Percentiles rank a stretch among this genome's conserved stretches.
phyloP scores from a whole-genome alignment of 2,888 invertebrate genomes.

The Mesopsocus fuscifrons region DNA sequence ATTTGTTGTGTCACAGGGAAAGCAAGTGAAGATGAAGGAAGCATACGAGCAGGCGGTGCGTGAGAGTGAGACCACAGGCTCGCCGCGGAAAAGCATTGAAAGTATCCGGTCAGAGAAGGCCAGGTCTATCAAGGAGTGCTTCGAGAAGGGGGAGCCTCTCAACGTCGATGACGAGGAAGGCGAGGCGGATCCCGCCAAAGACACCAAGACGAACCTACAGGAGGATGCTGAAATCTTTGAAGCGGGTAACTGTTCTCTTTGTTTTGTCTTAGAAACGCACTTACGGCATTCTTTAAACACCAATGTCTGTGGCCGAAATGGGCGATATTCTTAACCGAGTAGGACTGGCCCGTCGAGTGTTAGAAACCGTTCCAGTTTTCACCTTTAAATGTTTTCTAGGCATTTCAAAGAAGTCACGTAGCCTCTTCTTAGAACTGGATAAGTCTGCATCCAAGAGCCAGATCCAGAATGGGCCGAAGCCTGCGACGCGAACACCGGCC shows the following conservation, averaged over 20 bases:
- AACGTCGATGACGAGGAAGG: conserved; percentile 41
- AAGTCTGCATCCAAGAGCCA: conserved; percentile 40
- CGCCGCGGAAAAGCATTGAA: conserved; percentile 28
- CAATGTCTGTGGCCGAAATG: too few species aligned
- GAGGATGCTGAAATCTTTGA: conserved; percentile 60
- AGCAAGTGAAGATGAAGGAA: conserved; percentile 79
- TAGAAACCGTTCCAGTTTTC: too few species aligned
- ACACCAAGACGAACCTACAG: conserved; percentile 27
- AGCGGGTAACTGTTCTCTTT: conserved; percentile 35
- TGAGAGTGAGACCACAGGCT: conserved; percentile 40
- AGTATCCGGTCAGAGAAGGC: conserved; percentile 36
- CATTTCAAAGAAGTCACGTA: conserved; percentile 71
- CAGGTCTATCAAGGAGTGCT: conserved; percentile 52
- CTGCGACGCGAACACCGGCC: conserved; percentile 35
- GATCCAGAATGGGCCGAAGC: conserved; percentile 24
- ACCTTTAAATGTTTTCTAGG: too few species aligned
- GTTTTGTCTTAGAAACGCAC: neutral
- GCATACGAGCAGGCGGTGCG: conserved; percentile 80
- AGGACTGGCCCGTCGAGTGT: too few species aligned
- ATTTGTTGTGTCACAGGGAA: too few species aligned
- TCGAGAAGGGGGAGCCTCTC: conserved; percentile 52
- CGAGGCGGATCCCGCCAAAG: conserved; percentile 22
- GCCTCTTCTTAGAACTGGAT: conserved; percentile 69
- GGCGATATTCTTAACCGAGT: too few species aligned
- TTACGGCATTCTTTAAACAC: neutral